These are phyloP conservation scores for Leptinotarsa undecemlineata DNA, from an alignment of 1,140 invertebrate genomes.

Conservation along the genomic window DNA sequence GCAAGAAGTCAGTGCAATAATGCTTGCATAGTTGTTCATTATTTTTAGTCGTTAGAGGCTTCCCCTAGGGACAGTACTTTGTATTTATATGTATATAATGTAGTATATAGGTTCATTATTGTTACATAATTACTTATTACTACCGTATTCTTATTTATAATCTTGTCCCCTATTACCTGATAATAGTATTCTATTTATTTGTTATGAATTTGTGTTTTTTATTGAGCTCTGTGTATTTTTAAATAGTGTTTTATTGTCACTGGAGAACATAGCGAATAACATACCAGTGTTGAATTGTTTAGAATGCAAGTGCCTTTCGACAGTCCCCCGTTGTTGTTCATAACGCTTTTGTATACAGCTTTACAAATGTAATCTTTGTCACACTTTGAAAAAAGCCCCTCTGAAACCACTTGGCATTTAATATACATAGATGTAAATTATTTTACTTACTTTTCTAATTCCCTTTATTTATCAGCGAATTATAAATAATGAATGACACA, in stretches of 20 bases:
- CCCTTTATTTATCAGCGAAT: constrained; percentile 40
- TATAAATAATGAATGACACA: constrained; percentile 48
- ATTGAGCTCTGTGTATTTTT: constrained; percentile 27
- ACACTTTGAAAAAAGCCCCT: constrained; percentile 23
- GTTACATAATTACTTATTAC: constrained; percentile 31
- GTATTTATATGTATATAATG: constrained; percentile 31
- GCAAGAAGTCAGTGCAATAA: constrained; percentile 42
- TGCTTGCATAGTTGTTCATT: constrained; percentile 48
- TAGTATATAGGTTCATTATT: constrained; percentile 28
- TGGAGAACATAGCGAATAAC: constrained; percentile 11
- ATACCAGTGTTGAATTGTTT: constrained; percentile 33
- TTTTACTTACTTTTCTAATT: constrained; percentile 41
- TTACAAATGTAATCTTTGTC: constrained; percentile 41
- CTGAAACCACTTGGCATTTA: constrained; percentile 42
- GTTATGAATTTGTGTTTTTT: constrained; percentile 29
- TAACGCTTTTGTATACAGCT: constrained; percentile 45
- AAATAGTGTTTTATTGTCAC: constrained; percentile 16
- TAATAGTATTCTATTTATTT: constrained; percentile 34
- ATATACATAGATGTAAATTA: constrained; percentile 39
- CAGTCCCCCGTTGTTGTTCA: constrained; percentile 28
- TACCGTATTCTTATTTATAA: constrained; percentile 29
- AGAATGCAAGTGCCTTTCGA: constrained; percentile 33
- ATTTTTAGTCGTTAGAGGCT: constrained; percentile 48
- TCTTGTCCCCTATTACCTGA: constrained; percentile 21
- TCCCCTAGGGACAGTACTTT: constrained; percentile 23